Conservation (phyloP, 1,140 invertebrate species). For the Drosophila pruinosa region DNA sequence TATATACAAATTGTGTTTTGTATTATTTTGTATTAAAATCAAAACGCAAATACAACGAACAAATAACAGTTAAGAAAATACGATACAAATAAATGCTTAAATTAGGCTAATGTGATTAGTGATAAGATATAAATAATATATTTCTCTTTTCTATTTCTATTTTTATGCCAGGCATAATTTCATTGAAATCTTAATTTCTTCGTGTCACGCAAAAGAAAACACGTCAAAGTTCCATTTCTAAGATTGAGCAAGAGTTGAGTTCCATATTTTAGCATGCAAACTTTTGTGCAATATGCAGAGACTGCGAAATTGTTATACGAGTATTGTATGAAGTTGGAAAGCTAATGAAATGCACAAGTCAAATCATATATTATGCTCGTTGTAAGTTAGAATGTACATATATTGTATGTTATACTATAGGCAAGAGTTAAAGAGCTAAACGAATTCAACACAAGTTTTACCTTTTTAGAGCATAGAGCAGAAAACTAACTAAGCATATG, state of each 20-base stretch:
- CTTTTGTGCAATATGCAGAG: conserved; percentile 2
- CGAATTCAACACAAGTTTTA: no score
- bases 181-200: neutral
- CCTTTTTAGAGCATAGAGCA: neutral
- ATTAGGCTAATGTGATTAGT: no score
- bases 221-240: neutral
- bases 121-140: neutral
- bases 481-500: neutral
- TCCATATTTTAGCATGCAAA: conserved; percentile 13
- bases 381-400: neutral
- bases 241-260: neutral
- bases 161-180: no score
- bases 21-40: no score
- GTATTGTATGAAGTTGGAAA: neutral
- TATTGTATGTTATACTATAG: no score
- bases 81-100: no score
- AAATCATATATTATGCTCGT: neutral
- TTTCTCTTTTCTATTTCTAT: no score
- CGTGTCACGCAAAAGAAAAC: neutral
- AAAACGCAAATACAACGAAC: no score
- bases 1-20: no score
- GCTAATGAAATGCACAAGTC: conserved; percentile 1
- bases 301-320: neutral
- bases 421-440: no score
- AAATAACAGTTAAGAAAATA: no score